These are phyloP conservation scores for Rhopalosiphum nymphaeae DNA, from an alignment of 2,888 invertebrate genomes.

Conservation along the genomic window DNA sequence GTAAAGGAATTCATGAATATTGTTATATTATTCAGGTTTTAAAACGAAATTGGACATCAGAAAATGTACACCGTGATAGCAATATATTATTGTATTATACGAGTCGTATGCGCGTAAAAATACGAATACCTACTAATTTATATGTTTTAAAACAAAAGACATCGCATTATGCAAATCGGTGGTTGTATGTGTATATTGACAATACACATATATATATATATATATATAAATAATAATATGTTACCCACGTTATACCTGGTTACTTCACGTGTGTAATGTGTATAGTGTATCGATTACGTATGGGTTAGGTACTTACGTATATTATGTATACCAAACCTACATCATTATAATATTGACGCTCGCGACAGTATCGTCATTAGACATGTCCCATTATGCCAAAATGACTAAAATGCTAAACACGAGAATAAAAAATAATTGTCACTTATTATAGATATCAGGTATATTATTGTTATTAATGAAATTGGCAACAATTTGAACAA, in stretches of 20 bases:
- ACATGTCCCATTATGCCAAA: neutral
- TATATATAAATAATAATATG: neutral
- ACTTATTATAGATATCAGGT: neutral
- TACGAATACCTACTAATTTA: neutral
- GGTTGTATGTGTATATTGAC: neutral
- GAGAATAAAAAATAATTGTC: neutral
- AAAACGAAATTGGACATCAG: neutral
- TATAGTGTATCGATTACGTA: neutral
- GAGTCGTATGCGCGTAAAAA: neutral
- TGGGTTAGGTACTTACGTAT: neutral
- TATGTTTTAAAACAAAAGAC: slow-evolving; percentile 9
- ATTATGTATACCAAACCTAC: neutral
- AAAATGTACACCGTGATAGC: too few species aligned
- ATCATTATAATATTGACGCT: neutral
- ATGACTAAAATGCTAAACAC: neutral
- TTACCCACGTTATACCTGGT: neutral
- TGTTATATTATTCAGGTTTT: neutral
- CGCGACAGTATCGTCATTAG: neutral
- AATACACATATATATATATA: neutral
- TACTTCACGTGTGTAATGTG: neutral
- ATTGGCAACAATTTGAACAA: neutral
- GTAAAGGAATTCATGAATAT: neutral
- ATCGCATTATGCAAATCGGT: neutral
- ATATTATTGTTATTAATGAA: neutral
- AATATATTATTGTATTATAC: neutral